Base-by-base conservation (phyloP, 2,797 vertebrate genomes). In the Allobates femoralis region DNA sequence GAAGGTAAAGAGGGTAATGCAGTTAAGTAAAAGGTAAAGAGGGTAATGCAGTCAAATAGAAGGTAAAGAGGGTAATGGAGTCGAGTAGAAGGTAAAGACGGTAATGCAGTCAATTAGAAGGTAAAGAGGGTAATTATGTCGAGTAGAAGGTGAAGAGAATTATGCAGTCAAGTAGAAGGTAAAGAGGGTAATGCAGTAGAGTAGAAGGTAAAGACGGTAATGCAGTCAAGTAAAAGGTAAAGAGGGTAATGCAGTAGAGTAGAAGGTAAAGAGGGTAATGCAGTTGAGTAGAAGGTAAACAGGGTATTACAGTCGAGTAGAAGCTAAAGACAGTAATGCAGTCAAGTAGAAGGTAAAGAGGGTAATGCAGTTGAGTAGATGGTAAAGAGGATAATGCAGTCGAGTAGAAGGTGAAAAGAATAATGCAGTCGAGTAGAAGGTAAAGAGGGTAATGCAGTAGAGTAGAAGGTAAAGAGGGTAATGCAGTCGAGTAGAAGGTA, bases 381-480 rank as follows among this genome's bases (percentile, higher is more conserved):
- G n/a, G n/a, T n/a, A n/a, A n/a, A n/a, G n/a, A n/a, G n/a, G n/a
- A n/a, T n/a, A n/a, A n/a, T n/a, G n/a, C n/a, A n/a, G n/a, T n/a
- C n/a, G 41, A 83, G 73, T 90, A 51, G 83, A 85, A 83, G 87
- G 92, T 92, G 85, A 91, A 92, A 90, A 90, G 89, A 89, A 85
- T 89, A 92, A 73, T 88, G 84, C 78, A 85, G 83, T 88, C 87
- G 41, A 83, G 73, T 90, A 51, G 83, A 85, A 83, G 87, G 92
- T 92, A 85, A 91, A 92, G 90, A 90, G 89, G 89, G 86, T 89
- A 92, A 73, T 88, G 84, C 78, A 85, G 83, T 88, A 87, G 41
- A 83, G 73, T 90, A 51, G 83, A 85, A 83, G 87, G 92, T 92
- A 85, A 91, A 92, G 90, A 90, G 89, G 89, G 86, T 89, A 92